phyloP scores from a whole-genome alignment of 1,140 invertebrate genomes.

The Meloidogyne chitwoodi region DNA sequence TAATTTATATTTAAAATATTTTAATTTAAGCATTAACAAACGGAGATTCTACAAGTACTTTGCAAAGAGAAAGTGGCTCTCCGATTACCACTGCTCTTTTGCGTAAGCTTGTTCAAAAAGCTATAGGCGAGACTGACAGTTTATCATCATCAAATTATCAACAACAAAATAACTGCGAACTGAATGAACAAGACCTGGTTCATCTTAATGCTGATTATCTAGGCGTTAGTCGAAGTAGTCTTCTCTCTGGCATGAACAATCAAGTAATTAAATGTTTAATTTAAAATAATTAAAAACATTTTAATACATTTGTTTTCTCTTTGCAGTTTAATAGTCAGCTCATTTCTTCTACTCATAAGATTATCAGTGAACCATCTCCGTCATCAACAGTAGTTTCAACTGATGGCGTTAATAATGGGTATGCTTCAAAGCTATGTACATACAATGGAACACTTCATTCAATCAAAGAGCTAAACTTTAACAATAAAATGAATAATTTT shows the following conservation, averaged over 20 bases:
- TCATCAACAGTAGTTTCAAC: neutral
- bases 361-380: neutral
- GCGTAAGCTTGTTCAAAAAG: slow-evolving; percentile 21
- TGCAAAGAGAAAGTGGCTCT: slow-evolving; percentile 20
- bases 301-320: neutral
- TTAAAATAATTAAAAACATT: too few relatives aligned
- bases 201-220: neutral
- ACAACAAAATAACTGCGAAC: neutral
- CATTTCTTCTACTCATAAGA: neutral
- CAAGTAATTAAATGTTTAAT: neutral
- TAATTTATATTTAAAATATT: neutral
- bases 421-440: neutral
- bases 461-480: neutral
- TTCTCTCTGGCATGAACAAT: neutral
- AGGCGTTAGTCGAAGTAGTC: neutral
- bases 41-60: slow-evolving; percentile 17
- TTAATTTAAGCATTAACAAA: slow-evolving; percentile 11
- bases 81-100: slow-evolving; percentile 22
- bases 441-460: neutral
- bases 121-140: neutral
- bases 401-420: neutral
- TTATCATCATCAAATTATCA: neutral
- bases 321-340: neutral
- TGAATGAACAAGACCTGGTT: neutral
- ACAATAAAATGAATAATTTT: neutral